Conservation (phyloP, 2,888 invertebrate species). For the Limnephilus auricula region DNA sequence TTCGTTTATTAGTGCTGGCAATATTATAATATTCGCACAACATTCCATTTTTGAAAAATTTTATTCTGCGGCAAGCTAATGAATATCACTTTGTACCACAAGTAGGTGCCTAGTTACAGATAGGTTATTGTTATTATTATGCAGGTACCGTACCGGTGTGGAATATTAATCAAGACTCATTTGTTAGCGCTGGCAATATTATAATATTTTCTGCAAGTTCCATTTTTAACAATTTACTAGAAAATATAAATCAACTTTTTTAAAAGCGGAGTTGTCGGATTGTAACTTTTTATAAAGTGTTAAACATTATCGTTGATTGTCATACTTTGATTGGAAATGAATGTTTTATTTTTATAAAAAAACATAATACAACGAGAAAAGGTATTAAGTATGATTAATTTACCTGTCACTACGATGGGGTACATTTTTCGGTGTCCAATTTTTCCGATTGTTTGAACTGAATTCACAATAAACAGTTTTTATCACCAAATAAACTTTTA, state of each 20-base stretch:
- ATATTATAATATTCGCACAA: not conserved
- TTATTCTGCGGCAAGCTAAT: too few species aligned
- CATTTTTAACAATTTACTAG: not conserved
- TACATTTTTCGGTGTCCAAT: constrained; percentile 43
- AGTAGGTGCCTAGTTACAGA: too few species aligned
- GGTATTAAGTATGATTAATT: not conserved
- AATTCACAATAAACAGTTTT: constrained; percentile 19
- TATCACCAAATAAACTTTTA: not conserved
- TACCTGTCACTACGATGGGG: constrained; percentile 40
- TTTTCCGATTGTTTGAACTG: constrained; percentile 6
- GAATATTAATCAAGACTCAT: too few species aligned
- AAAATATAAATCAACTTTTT: not conserved
- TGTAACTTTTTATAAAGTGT: not conserved
- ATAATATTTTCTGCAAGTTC: too few species aligned
- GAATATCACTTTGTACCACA: too few species aligned
- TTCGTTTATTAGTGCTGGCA: not conserved
- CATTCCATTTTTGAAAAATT: not conserved
- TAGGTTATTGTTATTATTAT: too few species aligned
- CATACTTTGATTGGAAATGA: not conserved
- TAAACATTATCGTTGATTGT: not conserved
- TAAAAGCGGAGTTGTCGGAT: not conserved
- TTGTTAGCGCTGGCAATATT: too few species aligned
- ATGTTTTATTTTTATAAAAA: not conserved
- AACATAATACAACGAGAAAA: not conserved
- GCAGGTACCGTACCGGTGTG: too few species aligned